A percentile compares a stretch with the other conserved stretches of the same genome.
Conservation (phyloP, 1,140 invertebrate species). For the Eulimnadia texana region DNA sequence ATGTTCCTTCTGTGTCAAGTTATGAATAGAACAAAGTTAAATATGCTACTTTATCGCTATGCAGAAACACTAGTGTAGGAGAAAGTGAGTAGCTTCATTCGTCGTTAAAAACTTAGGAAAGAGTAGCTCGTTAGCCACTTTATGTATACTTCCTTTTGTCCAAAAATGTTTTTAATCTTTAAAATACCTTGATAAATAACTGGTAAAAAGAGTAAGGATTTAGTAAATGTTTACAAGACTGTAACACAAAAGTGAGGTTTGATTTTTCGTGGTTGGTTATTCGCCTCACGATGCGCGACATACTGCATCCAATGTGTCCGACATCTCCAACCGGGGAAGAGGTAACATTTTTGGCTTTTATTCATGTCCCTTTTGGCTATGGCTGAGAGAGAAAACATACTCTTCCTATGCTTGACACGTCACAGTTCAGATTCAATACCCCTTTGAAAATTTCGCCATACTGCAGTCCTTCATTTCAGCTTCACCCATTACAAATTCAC, state of each 20-base stretch:
- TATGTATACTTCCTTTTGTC: no score
- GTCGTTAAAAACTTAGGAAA: no score
- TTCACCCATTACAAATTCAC: no score
- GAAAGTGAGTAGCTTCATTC: no score
- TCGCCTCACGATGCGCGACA: not conserved
- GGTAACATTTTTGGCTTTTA: not conserved
- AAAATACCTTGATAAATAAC: no score
- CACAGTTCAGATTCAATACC: not conserved
- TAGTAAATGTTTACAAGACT: not conserved
- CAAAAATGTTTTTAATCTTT: no score
- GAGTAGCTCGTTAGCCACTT: no score
- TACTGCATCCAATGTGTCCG: not conserved
- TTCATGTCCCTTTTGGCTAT: not conserved
- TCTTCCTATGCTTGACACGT: not conserved
- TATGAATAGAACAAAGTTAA: no score
- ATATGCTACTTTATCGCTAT: no score
- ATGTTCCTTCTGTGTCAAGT: no score
- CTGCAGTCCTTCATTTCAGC: no score
- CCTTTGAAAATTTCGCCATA: not conserved
- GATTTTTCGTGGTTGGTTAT: not conserved
- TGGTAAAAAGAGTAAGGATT: not conserved
- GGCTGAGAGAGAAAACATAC: not conserved
- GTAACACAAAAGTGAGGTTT: not conserved
- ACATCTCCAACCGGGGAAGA: not conserved
- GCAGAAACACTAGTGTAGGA: no score